A percentile compares a stretch with the other conserved stretches of the same genome.
These are phyloP conservation scores for Condylura cristata DNA, from an alignment of 2,113 vertebrate genomes.

Conservation along the genomic window DNA sequence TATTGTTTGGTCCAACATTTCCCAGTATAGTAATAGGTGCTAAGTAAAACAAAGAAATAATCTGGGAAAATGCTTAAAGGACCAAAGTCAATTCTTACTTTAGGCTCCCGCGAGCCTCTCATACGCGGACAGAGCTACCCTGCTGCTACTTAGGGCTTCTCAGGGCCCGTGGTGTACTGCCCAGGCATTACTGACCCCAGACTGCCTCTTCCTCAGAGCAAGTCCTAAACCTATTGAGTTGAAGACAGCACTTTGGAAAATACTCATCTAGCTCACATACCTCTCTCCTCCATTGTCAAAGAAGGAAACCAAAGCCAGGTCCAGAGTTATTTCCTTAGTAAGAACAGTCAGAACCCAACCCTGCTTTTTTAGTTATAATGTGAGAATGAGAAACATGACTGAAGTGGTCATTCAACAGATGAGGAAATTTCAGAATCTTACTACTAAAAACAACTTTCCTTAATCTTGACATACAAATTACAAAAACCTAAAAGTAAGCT, in stretches of 20 bases:
- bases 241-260: neutral
- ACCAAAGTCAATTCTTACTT: neutral
- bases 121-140: too few relatives aligned
- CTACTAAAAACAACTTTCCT: neutral
- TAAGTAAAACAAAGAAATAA: neutral
- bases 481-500: neutral
- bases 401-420: neutral
- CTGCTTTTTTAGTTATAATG: neutral
- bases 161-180: accelerated
- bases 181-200: neutral
- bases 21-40: neutral
- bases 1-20: neutral
- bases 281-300: neutral
- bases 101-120: neutral
- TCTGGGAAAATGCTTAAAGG: neutral
- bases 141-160: neutral
- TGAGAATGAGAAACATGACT: neutral
- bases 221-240: neutral
- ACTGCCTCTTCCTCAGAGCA: neutral
- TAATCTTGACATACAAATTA: neutral
- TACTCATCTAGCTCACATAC: neutral
- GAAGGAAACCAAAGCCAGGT: neutral
- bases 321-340: neutral
- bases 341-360: neutral
- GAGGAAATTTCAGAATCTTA: neutral